Conservation (phyloP, 1,140 invertebrate genomes). For the Thalassaphorura encarpata region DNA sequence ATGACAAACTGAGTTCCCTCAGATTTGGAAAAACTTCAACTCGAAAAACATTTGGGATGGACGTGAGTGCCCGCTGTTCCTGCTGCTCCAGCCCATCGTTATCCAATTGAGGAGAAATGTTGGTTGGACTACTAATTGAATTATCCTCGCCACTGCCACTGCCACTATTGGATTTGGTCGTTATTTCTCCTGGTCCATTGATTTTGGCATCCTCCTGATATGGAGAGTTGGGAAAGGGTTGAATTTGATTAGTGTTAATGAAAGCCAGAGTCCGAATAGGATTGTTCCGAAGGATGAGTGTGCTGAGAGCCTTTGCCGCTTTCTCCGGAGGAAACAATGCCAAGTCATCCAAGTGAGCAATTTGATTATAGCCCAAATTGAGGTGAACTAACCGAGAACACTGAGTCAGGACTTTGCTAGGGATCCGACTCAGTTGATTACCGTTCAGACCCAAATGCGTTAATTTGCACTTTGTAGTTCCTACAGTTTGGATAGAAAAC, state of each 20-base stretch:
- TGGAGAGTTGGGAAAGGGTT: no score
- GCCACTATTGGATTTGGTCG: no score
- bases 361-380: slow-evolving; percentile 32
- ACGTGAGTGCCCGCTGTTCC: no score
- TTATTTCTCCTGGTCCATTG: no score
- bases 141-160: no score
- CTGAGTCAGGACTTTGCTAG: slow-evolving; percentile 16
- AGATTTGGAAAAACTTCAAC: slow-evolving; percentile 45
- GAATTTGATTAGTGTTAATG: not conserved
- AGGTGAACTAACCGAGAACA: slow-evolving; percentile 28
- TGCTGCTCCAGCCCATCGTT: no score
- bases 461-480: slow-evolving; percentile 31
- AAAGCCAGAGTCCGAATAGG: slow-evolving; percentile 42
- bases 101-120: no score
- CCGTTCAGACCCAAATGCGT: slow-evolving; percentile 32
- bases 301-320: slow-evolving; percentile 52
- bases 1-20: slow-evolving; percentile 75
- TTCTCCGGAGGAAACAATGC: slow-evolving; percentile 14
- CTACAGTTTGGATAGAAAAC: no score
- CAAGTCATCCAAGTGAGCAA: slow-evolving; percentile 29
- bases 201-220: no score
- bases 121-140: no score
- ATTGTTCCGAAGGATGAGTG: slow-evolving; percentile 73
- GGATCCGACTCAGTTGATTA: slow-evolving; percentile 28
- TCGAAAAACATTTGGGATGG: no score